A percentile compares a stretch with the other conserved stretches of the same genome.
Evolutionary conservation across 53 echinoderm and acorn worm species (phyloP).

Genomic region (Actinopyga echinites): DNA sequence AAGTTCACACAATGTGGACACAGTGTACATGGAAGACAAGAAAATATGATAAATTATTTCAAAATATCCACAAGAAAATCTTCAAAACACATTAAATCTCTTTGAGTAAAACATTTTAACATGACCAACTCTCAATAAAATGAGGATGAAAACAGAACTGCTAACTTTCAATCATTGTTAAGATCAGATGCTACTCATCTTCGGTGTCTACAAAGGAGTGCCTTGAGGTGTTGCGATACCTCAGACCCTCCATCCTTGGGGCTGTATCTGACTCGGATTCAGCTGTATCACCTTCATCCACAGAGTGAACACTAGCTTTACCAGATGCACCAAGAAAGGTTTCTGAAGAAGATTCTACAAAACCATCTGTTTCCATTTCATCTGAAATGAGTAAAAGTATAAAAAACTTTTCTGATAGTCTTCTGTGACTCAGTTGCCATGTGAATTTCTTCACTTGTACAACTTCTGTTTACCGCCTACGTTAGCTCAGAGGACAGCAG

Average conservation of each 20-base stretch:
- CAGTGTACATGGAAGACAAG: no score
- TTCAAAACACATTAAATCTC: no score
- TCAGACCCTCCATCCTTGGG: background rate
- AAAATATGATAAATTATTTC: no score
- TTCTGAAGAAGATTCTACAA: conserved; percentile 19
- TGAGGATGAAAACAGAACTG: background rate
- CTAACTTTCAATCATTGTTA: background rate
- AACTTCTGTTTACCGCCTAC: no score
- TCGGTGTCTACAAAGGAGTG: background rate
- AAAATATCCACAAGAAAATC: no score
- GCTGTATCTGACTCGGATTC: conserved; percentile 1
- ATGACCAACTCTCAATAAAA: no score
- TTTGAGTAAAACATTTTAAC: no score
- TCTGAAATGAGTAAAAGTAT: background rate
- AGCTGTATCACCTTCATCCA: conserved; percentile 14
- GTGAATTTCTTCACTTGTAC: no score
- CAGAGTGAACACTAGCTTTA: background rate
- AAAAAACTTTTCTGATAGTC: no score
- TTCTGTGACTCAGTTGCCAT: no score
- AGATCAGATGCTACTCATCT: background rate
- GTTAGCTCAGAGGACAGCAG: no score
- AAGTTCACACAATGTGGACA: no score
- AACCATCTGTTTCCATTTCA: conserved; percentile 12
- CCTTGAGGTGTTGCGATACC: background rate
- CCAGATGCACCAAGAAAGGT: background rate